Conservation (phyloP, 2,888 invertebrate species). For the Tribolium freemani region DNA sequence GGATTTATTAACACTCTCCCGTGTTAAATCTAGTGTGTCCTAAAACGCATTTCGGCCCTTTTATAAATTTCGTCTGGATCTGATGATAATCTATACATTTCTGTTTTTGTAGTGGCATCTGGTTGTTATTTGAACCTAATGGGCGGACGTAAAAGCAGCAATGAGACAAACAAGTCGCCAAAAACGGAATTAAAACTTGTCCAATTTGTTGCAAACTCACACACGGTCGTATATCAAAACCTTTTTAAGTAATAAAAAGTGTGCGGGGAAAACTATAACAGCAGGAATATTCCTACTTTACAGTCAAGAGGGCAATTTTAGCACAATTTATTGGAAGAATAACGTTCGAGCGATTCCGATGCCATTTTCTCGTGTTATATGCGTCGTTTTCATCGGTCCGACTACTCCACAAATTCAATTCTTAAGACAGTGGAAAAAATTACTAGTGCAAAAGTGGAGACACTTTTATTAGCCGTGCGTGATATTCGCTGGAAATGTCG, state of each 20-base stretch:
- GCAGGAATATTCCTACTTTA: constrained; percentile 35
- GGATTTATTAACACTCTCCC: constrained; percentile 48
- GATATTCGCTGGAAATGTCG: constrained; percentile 12
- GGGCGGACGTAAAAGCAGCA: constrained; percentile 36
- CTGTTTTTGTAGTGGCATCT: constrained; percentile 37
- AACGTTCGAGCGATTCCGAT: constrained; percentile 30
- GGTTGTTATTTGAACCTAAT: constrained; percentile 37
- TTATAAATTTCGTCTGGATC: constrained; percentile 34
- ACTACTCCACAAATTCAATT: constrained; percentile 32
- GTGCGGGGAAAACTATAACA: constrained; percentile 37
- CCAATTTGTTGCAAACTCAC: constrained; percentile 25
- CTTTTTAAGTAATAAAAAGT: constrained; percentile 41
- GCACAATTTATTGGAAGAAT: constrained; percentile 36
- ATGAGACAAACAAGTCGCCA: constrained; percentile 24
- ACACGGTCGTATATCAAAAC: constrained; percentile 33
- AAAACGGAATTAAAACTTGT: constrained; percentile 30
- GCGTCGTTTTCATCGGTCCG: constrained; percentile 25
- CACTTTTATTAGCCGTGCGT: constrained; percentile 10
- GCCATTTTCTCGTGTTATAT: constrained; percentile 32
- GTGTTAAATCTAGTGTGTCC: constrained; percentile 51
- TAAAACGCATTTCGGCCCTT: constrained; percentile 30
- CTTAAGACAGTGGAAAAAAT: constrained; percentile 15
- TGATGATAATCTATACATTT: constrained; percentile 41
- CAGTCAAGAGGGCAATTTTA: constrained; percentile 31
- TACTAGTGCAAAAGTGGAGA: constrained; percentile 1